Percentiles rank a stretch among this genome's conserved stretches.
These are phyloP conservation scores for Pachyrhynchus sulphureomaculatus DNA, from an alignment of 1,140 invertebrate species.

Conservation along the genomic window DNA sequence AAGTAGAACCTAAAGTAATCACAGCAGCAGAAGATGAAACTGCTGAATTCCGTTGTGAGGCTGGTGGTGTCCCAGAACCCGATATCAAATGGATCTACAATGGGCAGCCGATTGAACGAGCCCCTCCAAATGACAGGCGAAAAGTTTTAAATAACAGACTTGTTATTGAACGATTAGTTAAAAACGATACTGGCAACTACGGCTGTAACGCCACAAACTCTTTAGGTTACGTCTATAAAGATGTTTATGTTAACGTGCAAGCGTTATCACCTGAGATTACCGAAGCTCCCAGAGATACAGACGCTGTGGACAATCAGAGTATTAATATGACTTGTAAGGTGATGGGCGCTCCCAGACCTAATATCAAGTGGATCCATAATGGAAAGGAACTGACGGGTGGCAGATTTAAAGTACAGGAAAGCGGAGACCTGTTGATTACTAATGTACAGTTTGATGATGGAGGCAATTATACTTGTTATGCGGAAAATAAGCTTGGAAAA, in stretches of 20 bases:
- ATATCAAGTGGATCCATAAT: slow-evolving; percentile 90
- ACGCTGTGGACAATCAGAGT: slow-evolving; percentile 80
- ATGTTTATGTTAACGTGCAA: slow-evolving; percentile 95
- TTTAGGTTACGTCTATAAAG: slow-evolving; percentile 97
- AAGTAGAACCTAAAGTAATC: slow-evolving; percentile 83
- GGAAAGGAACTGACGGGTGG: slow-evolving; percentile 82
- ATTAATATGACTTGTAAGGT: slow-evolving; percentile 87
- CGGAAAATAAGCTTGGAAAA: slow-evolving; percentile 89
- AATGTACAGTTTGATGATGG: slow-evolving; percentile 81
- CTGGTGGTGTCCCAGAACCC: slow-evolving; percentile 84
- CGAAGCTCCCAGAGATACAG: slow-evolving; percentile 74
- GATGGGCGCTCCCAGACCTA: slow-evolving; percentile 93
- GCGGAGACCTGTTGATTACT: slow-evolving; percentile 84
- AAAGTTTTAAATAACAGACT: slow-evolving; percentile 73
- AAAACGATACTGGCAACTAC: slow-evolving; percentile 94
- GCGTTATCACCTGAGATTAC: slow-evolving; percentile 89
- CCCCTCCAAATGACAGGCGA: slow-evolving; percentile 71
- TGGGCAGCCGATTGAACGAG: slow-evolving; percentile 81
- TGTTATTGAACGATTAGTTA: slow-evolving; percentile 77
- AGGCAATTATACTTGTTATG: slow-evolving; percentile 89
- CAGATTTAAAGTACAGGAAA: slow-evolving; percentile 67
- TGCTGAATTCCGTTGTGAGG: slow-evolving; percentile 83
- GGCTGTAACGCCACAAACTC: slow-evolving; percentile 98
- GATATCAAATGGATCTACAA: slow-evolving; percentile 97
- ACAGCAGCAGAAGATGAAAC: slow-evolving; percentile 91